A percentile compares a stretch with the other conserved stretches of the same genome.
Evolutionary conservation across 1,140 invertebrate genomes (phyloP).

Genomic region (Ylistrum balloti): DNA sequence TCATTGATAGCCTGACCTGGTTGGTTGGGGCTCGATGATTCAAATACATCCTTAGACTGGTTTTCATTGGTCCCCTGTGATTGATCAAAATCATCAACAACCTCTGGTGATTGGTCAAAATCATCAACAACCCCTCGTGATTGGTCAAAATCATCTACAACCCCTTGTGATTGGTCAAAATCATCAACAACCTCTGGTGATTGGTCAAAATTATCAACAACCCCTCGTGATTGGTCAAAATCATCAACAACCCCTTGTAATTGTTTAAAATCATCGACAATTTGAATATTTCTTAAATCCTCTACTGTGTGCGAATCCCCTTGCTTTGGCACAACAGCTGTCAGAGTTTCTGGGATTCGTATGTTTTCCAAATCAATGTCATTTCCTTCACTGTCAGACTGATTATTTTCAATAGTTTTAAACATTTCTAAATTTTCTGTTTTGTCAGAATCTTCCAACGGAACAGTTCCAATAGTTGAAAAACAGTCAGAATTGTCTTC

Average conservation of each 20-base stretch:
- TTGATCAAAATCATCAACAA: neutral
- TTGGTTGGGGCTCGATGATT: too few species aligned
- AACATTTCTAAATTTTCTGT: neutral
- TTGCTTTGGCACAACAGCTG: neutral
- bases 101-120: neutral
- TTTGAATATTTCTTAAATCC: neutral
- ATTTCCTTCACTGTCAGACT: neutral
- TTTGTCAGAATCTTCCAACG: neutral
- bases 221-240: neutral
- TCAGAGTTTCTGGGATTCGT: neutral
- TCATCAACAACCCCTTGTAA: neutral
- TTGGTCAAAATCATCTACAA: neutral
- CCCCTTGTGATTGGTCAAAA: neutral
- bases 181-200: neutral
- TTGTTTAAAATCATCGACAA: neutral
- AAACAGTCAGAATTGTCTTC: neutral
- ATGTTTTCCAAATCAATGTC: neutral
- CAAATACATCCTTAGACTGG: too few species aligned
- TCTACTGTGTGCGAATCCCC: neutral
- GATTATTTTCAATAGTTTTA: neutral
- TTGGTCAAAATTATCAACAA: neutral
- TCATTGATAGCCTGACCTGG: too few species aligned
- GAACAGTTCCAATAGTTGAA: neutral
- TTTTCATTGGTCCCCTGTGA: neutral
- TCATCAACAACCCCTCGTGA: neutral